Base-by-base conservation (phyloP, 2,888 invertebrate genomes). In the Minunthozetes semirufus region DNA sequence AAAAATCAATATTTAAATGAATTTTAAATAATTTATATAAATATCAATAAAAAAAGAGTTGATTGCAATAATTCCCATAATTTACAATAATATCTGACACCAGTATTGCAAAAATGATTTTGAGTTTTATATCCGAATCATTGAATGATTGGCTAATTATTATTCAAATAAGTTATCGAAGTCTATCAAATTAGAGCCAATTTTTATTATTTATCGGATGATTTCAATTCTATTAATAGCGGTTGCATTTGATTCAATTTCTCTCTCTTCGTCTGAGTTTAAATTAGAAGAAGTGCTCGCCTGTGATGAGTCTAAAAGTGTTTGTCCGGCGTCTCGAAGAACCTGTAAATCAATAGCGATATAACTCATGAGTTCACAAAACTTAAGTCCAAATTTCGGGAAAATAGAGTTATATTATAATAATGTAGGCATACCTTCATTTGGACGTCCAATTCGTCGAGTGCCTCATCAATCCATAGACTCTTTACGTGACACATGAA, bases 391-490 rank as follows among this genome's bases (percentile, higher is more conserved):
- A 50, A 33, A 25, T 27, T 38, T 29, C 3, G 33, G 29, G 53
- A n/a, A n/a, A n/a, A n/a, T n/a, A n/a, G n/a, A n/a, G n/a, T n/a
- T n/a, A n/a, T n/a, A n/a, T n/a, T n/a, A n/a, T n/a, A n/a, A n/a
- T n/a, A n/a, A n/a, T n/a, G n/a, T n/a, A n/a, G n/a, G n/a, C 83
- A 81, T 82, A 88, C 88, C 81, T 84, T 80, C 79, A 88, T 82
- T 81, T 89, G 88, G 19, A 86, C 86, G 79, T 89, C 88, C 85
- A 89, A 88, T 78, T 89, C 88, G 46, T 85, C 85, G 50, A 89
- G 82, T 48, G 87, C 86, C 78, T 87, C 86, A 80, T 88, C 88
- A 78, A 89, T 88, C 85, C 88, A 88, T 42, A 84, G 72, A 29
- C 72, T 76, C 53, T 73, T 72, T 48, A 78, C 73, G 38, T 75